Conservation (phyloP, 2,113 vertebrate genomes). For the Calidris pygmaea region DNA sequence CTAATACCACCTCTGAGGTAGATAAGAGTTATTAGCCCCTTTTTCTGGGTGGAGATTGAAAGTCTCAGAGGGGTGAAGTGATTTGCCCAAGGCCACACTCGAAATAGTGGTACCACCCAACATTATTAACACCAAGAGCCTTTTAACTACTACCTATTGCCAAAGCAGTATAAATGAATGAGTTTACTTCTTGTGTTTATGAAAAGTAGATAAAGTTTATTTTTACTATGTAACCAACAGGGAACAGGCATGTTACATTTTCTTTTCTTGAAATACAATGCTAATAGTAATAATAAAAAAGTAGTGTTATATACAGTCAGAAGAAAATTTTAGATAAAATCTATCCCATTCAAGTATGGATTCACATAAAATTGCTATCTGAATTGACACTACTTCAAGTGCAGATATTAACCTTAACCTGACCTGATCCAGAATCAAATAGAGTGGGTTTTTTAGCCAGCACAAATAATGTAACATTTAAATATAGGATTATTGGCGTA, state of each 20-base stretch:
- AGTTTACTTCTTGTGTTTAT: background rate
- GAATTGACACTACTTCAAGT: background rate
- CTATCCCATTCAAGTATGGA: background rate
- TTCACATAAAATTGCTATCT: background rate
- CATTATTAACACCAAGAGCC: background rate
- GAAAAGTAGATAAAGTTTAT: background rate
- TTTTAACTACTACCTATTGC: background rate
- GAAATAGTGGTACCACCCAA: background rate
- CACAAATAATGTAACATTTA: background rate
- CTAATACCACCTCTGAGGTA: background rate
- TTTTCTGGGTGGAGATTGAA: background rate
- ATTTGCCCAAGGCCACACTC: constrained; percentile 18
- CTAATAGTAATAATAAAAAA: background rate
- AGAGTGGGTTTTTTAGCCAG: background rate
- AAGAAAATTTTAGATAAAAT: background rate
- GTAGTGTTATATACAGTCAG: background rate
- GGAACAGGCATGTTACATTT: background rate
- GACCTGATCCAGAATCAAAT: background rate
- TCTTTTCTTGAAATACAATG: background rate
- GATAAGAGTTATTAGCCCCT: background rate
- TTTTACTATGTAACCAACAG: background rate
- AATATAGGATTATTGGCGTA: background rate
- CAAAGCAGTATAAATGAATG: background rate
- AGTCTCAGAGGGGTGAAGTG: background rate
- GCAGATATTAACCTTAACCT: background rate